A percentile compares a stretch with the other conserved stretches of the same genome.
phyloP scores from a whole-genome alignment of 2,113 vertebrate genomes.

The Trinectes maculatus region DNA sequence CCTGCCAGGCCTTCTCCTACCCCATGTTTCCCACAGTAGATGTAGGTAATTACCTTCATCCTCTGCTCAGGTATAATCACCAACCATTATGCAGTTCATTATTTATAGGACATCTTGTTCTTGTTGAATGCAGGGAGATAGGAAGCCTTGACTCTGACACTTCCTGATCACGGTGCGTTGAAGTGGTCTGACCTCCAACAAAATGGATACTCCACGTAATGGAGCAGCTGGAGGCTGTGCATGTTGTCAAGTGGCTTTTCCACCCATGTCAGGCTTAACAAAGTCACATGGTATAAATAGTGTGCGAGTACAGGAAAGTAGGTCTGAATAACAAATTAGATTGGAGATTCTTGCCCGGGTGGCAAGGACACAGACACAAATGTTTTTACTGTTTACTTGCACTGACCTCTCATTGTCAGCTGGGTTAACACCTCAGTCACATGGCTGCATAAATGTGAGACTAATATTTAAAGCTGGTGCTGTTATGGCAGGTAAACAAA shows the following conservation, averaged over 20 bases:
- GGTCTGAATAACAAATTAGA: neutral
- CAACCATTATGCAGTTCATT: conserved; percentile 63
- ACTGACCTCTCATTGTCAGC: neutral
- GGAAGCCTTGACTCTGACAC: conserved; percentile 26
- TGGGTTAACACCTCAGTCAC: neutral
- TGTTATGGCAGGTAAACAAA: neutral
- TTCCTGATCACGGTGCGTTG: conserved; percentile 13
- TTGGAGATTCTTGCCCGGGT: neutral
- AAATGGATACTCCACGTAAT: conserved; percentile 18
- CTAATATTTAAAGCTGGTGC: neutral
- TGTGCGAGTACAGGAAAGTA: neutral
- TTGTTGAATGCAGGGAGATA: conserved; percentile 45
- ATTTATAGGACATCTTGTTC: conserved; percentile 55
- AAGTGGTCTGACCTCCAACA: conserved; percentile 33
- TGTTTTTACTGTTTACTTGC: neutral
- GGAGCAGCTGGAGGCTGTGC: neutral
- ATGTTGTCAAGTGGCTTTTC: neutral
- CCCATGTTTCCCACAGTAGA: conserved; percentile 26
- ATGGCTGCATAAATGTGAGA: neutral
- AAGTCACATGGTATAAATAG: neutral
- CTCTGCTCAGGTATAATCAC: conserved; percentile 22
- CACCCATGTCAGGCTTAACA: neutral
- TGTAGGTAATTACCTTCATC: conserved; percentile 62
- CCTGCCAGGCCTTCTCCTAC: neutral
- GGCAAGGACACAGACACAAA: no score